Evolutionary conservation across 2,888 invertebrate species (phyloP).

Genomic region (Germaria angustata): DNA sequence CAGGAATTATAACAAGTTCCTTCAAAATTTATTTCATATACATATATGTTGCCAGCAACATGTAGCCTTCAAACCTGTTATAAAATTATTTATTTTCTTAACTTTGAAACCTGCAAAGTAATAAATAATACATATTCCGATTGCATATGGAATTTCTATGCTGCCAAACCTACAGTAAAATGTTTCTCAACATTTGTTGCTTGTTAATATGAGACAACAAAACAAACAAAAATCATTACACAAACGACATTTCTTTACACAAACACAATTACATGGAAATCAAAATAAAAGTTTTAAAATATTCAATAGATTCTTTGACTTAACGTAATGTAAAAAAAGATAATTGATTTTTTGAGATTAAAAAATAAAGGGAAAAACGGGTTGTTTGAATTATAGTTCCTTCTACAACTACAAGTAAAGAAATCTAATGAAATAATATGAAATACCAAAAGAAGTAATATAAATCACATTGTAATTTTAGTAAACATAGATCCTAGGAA

Average conservation of each 20-base stretch:
- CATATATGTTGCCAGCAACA: no score
- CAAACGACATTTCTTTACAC: not conserved
- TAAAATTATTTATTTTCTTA: no score
- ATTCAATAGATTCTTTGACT: not conserved
- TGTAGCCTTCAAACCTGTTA: no score
- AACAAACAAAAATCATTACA: not conserved
- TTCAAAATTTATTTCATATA: no score
- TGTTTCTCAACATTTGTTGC: constrained; percentile 1
- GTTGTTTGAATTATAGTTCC: constrained; percentile 66
- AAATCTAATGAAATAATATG: not conserved
- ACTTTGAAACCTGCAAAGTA: no score
- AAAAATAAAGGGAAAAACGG: constrained; percentile 54
- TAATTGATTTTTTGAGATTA: constrained; percentile 32
- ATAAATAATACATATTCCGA: no score
- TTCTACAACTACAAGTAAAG: constrained; percentile 49
- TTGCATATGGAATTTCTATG: no score
- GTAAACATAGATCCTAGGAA: constrained; percentile 17
- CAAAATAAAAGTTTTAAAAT: not conserved
- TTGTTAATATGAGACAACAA: no score
- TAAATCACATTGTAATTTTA: constrained; percentile 10
- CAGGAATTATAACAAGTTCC: no score
- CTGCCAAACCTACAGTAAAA: not conserved
- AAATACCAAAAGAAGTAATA: not conserved
- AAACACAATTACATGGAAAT: not conserved
- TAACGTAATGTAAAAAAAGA: not conserved